Percentiles rank a stretch among this genome's conserved stretches.
These are phyloP conservation scores for Cremastinae sp. DNA, from an alignment of 2,888 invertebrate genomes.

Conservation along the genomic window DNA sequence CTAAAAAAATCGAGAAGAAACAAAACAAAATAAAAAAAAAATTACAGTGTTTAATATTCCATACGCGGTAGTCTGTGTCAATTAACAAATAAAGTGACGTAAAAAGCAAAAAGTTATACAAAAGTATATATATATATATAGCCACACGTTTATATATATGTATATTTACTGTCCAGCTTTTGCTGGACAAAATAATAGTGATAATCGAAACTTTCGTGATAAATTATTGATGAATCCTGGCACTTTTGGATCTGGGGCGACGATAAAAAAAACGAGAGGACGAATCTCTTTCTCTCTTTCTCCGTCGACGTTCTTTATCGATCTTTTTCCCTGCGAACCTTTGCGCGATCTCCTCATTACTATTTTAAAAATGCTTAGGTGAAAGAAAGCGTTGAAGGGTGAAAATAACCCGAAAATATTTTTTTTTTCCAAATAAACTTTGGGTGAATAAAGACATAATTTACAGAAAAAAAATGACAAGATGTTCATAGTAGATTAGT, in stretches of 20 bases:
- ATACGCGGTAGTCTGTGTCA: slow-evolving; percentile 73
- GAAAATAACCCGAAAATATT: background rate
- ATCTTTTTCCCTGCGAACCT: background rate
- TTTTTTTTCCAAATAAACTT: too few species aligned
- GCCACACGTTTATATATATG: slow-evolving; percentile 48
- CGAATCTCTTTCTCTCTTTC: slow-evolving; percentile 3
- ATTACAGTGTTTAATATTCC: slow-evolving; percentile 62
- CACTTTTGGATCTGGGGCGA: slow-evolving; percentile 9
- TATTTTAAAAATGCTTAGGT: background rate
- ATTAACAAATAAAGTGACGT: slow-evolving; percentile 66
- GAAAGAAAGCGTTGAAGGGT: background rate
- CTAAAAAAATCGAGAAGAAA: slow-evolving; percentile 24
- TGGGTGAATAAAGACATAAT: too few species aligned
- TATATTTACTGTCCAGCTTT: slow-evolving; percentile 38
- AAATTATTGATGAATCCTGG: slow-evolving; percentile 50
- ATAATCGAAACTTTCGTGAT: slow-evolving; percentile 60
- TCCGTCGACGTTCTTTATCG: slow-evolving; percentile 1
- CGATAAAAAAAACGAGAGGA: background rate
- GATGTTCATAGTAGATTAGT: too few species aligned
- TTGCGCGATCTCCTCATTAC: background rate
- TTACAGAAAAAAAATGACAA: too few species aligned
- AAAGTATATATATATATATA: slow-evolving; percentile 30
- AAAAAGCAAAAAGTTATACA: background rate
- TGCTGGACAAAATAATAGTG: slow-evolving; percentile 51
- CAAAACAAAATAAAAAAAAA: slow-evolving; percentile 32